Percentiles rank a stretch among this genome's conserved stretches.
Conservation (phyloP, 2,888 invertebrate genomes). For the Aricia artaxerxes region DNA sequence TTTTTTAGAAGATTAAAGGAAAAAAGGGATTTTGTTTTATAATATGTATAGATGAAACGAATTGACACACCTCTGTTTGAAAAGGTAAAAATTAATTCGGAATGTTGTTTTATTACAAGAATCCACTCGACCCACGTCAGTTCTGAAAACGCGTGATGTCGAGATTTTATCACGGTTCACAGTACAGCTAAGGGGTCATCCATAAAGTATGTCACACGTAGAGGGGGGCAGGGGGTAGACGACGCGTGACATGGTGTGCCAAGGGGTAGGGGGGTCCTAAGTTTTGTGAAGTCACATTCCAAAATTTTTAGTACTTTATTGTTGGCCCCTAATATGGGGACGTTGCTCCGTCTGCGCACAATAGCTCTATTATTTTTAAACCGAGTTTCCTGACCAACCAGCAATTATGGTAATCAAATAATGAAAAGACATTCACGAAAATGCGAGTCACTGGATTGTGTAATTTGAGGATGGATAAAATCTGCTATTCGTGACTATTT, state of each 20-base stretch:
- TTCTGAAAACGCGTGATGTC: constrained; percentile 30
- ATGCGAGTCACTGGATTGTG: neutral
- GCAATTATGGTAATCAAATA: constrained; percentile 24
- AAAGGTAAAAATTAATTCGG: constrained; percentile 12
- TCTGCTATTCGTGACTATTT: neutral
- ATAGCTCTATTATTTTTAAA: constrained; percentile 11
- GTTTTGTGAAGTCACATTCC: too few relatives aligned
- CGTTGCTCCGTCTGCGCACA: constrained; percentile 5
- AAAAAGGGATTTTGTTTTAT: too few relatives aligned
- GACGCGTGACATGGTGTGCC: too few relatives aligned
- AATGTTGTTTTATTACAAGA: constrained; percentile 27
- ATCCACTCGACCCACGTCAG: constrained; percentile 12
- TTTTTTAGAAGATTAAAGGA: too few relatives aligned
- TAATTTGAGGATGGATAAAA: neutral
- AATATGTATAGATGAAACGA: neutral
- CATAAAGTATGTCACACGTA: too few relatives aligned
- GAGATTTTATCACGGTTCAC: constrained; percentile 13
- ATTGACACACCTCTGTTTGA: neutral
- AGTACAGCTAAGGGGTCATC: neutral
- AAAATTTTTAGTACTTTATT: too few relatives aligned
- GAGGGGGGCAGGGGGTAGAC: too few relatives aligned
- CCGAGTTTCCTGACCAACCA: neutral
- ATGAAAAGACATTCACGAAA: constrained; percentile 18
- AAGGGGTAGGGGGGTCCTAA: too few relatives aligned
- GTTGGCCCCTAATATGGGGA: neutral